A percentile compares a stretch with the other conserved stretches of the same genome.
phyloP scores from a whole-genome alignment of 2,797 vertebrate species.

The Brachymystax lenok region DNA sequence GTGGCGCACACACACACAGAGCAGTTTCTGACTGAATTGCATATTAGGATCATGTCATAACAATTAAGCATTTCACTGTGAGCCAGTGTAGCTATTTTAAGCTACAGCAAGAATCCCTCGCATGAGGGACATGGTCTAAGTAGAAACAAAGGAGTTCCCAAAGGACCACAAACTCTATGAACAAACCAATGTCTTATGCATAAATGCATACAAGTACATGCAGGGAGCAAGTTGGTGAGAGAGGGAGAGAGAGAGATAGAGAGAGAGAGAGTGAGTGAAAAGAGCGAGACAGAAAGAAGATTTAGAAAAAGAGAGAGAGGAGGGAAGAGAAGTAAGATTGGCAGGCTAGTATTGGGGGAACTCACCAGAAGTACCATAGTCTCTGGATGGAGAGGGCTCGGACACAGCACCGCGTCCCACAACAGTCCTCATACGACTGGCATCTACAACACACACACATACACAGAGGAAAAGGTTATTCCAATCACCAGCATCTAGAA shows the following conservation, averaged over 20 bases:
- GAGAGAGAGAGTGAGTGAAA: neutral
- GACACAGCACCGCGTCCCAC: conserved; percentile 93
- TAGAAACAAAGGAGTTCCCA: conserved; percentile 1
- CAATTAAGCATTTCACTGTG: neutral
- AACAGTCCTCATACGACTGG: conserved; percentile 97
- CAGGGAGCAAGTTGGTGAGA: neutral
- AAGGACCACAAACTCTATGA: neutral
- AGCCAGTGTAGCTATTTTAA: neutral
- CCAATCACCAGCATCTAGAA: neutral
- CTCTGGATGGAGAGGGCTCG: conserved; percentile 94
- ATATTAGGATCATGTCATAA: neutral
- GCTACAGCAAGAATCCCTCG: neutral
- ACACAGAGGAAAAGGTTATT: no score
- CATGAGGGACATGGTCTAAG: neutral
- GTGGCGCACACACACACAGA: neutral
- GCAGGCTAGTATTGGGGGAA: conserved; percentile 18
- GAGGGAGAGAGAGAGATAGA: neutral
- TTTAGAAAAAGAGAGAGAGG: neutral
- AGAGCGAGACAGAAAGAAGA: neutral
- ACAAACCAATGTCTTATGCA: neutral
- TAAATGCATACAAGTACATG: neutral
- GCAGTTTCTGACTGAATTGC: neutral
- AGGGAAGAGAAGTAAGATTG: neutral
- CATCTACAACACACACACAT: conserved; percentile 75
- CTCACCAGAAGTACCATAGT: conserved; percentile 98